Conservation (phyloP, 2,113 vertebrate species). For the Brienomyrus brachyistius region DNA sequence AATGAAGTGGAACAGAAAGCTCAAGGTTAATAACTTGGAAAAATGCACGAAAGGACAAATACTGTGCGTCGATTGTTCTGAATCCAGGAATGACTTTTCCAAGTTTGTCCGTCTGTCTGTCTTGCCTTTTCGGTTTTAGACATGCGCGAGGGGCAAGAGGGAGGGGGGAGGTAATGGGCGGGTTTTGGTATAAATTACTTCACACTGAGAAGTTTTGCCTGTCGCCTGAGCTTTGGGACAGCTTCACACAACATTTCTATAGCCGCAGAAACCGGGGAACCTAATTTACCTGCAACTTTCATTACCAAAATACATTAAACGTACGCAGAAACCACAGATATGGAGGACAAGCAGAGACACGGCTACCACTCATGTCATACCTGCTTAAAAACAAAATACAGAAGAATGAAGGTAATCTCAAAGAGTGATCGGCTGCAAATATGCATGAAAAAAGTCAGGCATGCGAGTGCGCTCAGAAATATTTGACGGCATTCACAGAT, state of each 20-base stretch:
- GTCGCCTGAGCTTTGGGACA: slow-evolving; percentile 72
- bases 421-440: neutral
- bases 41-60: neutral
- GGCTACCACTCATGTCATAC: slow-evolving; percentile 60
- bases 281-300: slow-evolving; percentile 59
- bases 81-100: slow-evolving; percentile 18
- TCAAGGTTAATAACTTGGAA: neutral
- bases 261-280: slow-evolving; percentile 57
- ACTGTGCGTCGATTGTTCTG: neutral
- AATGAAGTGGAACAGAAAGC: neutral
- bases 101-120: slow-evolving; percentile 12
- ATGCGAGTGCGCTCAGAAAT: neutral
- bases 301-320: slow-evolving; percentile 50
- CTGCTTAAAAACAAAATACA: slow-evolving; percentile 58
- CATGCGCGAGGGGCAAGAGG: slow-evolving; percentile 39
- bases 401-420: slow-evolving; percentile 60
- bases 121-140: slow-evolving; percentile 31
- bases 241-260: slow-evolving; percentile 59
- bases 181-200: slow-evolving; percentile 67
- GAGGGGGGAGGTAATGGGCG: slow-evolving; percentile 54
- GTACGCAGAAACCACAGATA: slow-evolving; percentile 49
- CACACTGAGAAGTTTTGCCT: slow-evolving; percentile 67
- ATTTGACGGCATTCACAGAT: neutral
- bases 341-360: slow-evolving; percentile 62
- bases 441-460: neutral